Conservation (phyloP, 1,140 invertebrate species). For the Meloidogyne floridensis region DNA sequence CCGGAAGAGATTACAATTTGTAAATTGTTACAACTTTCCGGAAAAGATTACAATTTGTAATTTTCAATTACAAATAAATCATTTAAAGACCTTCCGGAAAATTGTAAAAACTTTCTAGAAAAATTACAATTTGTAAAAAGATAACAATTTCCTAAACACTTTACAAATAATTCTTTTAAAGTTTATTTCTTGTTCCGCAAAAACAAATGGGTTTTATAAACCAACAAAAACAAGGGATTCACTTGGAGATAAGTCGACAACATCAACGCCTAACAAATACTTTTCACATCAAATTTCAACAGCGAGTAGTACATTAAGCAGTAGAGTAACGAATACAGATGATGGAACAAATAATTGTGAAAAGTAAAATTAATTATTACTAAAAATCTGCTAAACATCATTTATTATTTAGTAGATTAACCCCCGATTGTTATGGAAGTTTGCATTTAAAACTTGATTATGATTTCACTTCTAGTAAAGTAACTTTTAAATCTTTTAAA, state of each 20-base stretch:
- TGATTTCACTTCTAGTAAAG: constrained; percentile 96
- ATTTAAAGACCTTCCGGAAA: neutral
- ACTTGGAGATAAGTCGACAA: neutral
- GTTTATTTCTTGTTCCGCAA: neutral
- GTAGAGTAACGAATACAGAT: neutral
- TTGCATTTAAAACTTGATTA: constrained; percentile 79
- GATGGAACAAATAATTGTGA: neutral
- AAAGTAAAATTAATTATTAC: constrained; percentile 13
- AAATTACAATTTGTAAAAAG: neutral
- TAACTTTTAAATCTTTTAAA: constrained; percentile 51
- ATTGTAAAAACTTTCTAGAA: constrained; percentile 1
- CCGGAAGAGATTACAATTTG: too few relatives aligned
- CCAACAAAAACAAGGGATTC: neutral
- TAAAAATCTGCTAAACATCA: neutral
- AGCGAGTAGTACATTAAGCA: constrained; percentile 1
- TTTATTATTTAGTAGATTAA: neutral
- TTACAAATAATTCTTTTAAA: neutral
- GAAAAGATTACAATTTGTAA: too few relatives aligned
- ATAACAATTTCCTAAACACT: neutral
- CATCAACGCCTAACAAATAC: constrained; percentile 13
- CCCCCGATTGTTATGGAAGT: constrained; percentile 37
- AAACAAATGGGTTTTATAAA: neutral
- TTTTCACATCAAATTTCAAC: constrained; percentile 3
- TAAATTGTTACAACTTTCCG: too few relatives aligned
- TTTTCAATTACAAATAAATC: too few relatives aligned